These are phyloP conservation scores for Brachyptera risi DNA, from an alignment of 2,888 invertebrate genomes.

Conservation along the genomic window DNA sequence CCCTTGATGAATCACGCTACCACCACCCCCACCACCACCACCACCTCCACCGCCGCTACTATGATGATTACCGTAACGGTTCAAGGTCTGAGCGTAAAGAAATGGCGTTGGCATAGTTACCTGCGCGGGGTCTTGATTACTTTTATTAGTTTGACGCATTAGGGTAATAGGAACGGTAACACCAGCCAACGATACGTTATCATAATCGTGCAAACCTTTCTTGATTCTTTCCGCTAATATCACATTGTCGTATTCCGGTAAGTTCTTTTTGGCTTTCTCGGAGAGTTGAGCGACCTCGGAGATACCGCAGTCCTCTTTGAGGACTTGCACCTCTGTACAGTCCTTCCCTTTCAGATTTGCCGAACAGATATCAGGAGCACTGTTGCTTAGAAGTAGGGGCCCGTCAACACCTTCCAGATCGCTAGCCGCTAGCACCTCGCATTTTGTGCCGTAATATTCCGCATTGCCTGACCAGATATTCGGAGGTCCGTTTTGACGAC, in stretches of 20 bases:
- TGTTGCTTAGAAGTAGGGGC: slow-evolving; percentile 46
- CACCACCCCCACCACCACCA: too few relatives aligned
- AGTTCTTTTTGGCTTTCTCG: slow-evolving; percentile 2
- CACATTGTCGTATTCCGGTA: slow-evolving; percentile 1
- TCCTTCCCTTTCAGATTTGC: slow-evolving; percentile 39
- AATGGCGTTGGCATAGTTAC: slow-evolving; percentile 30
- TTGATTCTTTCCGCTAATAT: background rate
- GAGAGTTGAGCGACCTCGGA: slow-evolving; percentile 10
- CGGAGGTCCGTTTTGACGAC: slow-evolving; percentile 27
- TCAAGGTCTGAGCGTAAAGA: slow-evolving; percentile 29
- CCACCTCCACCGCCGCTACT: too few relatives aligned
- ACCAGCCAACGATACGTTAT: slow-evolving; percentile 24
- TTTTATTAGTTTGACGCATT: slow-evolving; percentile 21
- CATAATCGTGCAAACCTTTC: slow-evolving; percentile 13
- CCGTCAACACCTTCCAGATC: slow-evolving; percentile 43
- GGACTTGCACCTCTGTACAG: background rate
- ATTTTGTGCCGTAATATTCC: slow-evolving; percentile 43
- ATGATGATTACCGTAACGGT: slow-evolving; percentile 43
- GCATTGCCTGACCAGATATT: slow-evolving; percentile 44
- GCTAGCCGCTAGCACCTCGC: slow-evolving; percentile 47
- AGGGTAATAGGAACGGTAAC: slow-evolving; percentile 33
- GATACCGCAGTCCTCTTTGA: slow-evolving; percentile 13
- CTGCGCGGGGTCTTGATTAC: slow-evolving; percentile 16
- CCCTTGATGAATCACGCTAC: slow-evolving; percentile 45
- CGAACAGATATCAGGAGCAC: slow-evolving; percentile 49